A percentile compares a stretch with the other conserved stretches of the same genome.
Evolutionary conservation across 2,113 vertebrate species (phyloP).

Genomic region (Cyphomyrus discorhynchus): DNA sequence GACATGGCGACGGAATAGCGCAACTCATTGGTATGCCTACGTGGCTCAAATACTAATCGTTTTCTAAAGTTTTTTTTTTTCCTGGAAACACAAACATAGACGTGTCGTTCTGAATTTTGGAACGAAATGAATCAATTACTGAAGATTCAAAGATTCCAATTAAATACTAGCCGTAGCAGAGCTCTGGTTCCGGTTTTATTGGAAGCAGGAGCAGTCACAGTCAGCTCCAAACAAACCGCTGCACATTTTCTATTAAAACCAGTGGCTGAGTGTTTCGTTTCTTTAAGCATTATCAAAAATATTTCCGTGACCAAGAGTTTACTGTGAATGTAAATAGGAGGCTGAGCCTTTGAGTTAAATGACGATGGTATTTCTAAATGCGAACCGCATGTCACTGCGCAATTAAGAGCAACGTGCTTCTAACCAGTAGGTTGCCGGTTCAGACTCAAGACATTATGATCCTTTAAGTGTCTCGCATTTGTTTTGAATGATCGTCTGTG

Average conservation of each 20-base stretch:
- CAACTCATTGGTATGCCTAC: background rate
- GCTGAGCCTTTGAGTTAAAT: background rate
- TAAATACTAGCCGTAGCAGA: background rate
- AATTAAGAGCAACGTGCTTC: background rate
- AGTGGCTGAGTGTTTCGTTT: background rate
- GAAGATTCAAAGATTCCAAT: background rate
- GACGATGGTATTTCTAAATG: background rate
- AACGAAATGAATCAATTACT: background rate
- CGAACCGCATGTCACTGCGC: background rate
- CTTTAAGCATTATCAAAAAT: background rate
- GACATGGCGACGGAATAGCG: background rate
- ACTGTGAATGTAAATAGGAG: background rate
- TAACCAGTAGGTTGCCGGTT: background rate
- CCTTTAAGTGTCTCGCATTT: background rate
- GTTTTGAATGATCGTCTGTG: background rate
- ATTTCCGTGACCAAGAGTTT: background rate
- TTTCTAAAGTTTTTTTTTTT: background rate
- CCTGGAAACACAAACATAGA: background rate
- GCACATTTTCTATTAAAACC: background rate
- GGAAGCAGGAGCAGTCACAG: background rate
- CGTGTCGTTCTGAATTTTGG: background rate
- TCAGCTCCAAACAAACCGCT: background rate
- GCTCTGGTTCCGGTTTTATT: background rate
- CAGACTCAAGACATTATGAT: background rate
- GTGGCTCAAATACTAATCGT: background rate